phyloP scores from a whole-genome alignment of 2,113 vertebrate species.

The Leptobrachium ailaonicum region DNA sequence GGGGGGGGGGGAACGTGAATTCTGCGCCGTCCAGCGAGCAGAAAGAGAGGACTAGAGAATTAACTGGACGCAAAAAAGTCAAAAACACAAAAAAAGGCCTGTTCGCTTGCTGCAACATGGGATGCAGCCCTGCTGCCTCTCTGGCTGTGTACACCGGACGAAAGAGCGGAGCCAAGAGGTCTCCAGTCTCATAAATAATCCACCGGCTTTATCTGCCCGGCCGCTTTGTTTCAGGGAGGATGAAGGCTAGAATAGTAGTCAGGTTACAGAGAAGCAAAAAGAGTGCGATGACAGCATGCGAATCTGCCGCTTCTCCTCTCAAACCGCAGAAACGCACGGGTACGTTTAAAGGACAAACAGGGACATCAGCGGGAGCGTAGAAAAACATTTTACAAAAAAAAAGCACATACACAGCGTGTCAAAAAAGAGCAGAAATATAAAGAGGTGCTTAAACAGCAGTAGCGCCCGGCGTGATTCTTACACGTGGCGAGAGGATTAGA shows the following conservation, averaged over 20 bases:
- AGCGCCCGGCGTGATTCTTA: too few species aligned
- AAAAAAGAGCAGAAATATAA: too few species aligned
- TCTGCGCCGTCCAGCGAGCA: too few species aligned
- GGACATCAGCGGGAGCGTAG: slow-evolving; percentile 9
- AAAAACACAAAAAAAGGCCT: slow-evolving; percentile 16
- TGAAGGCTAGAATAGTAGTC: slow-evolving; percentile 37
- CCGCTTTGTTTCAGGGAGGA: slow-evolving; percentile 20
- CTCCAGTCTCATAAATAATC: slow-evolving; percentile 43
- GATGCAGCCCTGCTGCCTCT: background rate
- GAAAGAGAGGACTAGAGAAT: too few species aligned
- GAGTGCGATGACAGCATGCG: slow-evolving; percentile 31
- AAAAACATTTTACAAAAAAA: too few species aligned
- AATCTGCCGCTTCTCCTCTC: slow-evolving; percentile 24
- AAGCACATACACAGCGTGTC: too few species aligned
- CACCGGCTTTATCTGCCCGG: slow-evolving; percentile 28
- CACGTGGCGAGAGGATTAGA: too few species aligned
- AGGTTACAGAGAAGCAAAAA: slow-evolving; percentile 26
- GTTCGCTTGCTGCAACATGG: background rate
- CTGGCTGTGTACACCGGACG: background rate
- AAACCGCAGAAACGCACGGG: slow-evolving; percentile 7
- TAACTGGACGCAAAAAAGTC: too few species aligned
- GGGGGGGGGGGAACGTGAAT: too few species aligned
- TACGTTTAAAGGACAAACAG: slow-evolving; percentile 25
- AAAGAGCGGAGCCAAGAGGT: slow-evolving; percentile 24
- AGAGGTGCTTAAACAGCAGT: too few species aligned